Conservation (phyloP, 2,113 vertebrate genomes). For the Cairina moschata region DNA sequence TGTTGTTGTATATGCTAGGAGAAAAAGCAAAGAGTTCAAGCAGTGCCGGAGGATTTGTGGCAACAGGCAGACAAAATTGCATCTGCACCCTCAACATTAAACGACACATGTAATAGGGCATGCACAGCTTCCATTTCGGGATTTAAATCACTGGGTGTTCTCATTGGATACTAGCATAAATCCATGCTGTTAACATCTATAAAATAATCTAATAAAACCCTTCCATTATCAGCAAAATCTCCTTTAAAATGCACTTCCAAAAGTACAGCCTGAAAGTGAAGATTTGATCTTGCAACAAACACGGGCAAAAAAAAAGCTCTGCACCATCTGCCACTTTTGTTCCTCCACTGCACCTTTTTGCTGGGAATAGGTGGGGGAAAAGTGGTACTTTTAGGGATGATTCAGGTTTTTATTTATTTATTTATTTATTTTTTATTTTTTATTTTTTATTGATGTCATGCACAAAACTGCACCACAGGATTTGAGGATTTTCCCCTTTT, state of each 20-base stretch:
- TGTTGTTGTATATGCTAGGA: neutral
- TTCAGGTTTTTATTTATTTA: neutral
- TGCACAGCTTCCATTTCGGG: neutral
- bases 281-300: fast-evolving
- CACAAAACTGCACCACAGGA: neutral
- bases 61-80: neutral
- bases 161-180: neutral
- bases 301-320: fast-evolving
- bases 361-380: fast-evolving
- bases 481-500: neutral
- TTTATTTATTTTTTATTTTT: neutral
- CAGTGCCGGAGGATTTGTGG: neutral
- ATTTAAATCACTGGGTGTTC: neutral
- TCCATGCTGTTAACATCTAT: neutral
- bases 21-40: neutral
- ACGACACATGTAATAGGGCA: neutral
- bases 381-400: neutral
- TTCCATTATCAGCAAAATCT: neutral
- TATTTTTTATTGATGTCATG: too few species aligned
- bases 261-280: fast-evolving
- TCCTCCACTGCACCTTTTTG: fast-evolving
- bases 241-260: fast-evolving
- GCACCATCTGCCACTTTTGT: neutral
- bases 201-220: neutral
- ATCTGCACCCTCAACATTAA: neutral